Conservation (phyloP, 2,113 vertebrate genomes). For the Atherinomorus stipes region DNA sequence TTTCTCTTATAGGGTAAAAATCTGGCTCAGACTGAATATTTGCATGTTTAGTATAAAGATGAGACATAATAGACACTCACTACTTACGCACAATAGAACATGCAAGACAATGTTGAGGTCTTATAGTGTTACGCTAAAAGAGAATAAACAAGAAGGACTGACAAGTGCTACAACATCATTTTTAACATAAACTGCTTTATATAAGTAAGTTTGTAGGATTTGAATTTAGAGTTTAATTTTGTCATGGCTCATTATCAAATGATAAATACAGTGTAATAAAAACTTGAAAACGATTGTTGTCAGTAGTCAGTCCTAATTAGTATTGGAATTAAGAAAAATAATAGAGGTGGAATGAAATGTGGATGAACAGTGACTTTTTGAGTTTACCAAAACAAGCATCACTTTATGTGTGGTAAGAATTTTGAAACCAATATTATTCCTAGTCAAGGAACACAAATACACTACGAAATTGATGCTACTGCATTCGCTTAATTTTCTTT, state of each 20-base stretch:
- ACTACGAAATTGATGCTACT: too few relatives aligned
- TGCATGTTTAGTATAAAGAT: constrained; percentile 53
- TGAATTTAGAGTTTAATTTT: neutral
- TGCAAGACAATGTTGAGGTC: constrained; percentile 58
- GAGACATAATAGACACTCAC: constrained; percentile 24
- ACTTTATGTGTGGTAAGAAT: neutral
- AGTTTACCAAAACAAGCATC: constrained; percentile 2
- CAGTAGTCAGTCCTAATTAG: constrained; percentile 6
- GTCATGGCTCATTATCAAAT: neutral
- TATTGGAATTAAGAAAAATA: neutral
- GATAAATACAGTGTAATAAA: neutral
- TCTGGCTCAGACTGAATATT: constrained; percentile 65
- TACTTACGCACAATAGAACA: constrained; percentile 33
- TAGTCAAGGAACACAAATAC: neutral
- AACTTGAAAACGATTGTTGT: constrained; percentile 4
- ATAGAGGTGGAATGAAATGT: constrained; percentile 11
- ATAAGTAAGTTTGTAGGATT: neutral
- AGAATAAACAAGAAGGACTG: constrained; percentile 22
- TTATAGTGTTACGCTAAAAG: constrained; percentile 13
- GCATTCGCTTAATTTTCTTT: neutral
- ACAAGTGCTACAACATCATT: constrained; percentile 49
- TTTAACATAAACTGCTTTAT: constrained; percentile 14
- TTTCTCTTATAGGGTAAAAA: constrained; percentile 29
- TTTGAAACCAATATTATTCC: neutral
- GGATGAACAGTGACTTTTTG: neutral